Base-by-base conservation (phyloP, 2,113 vertebrate genomes). In the Scopus umbretta region DNA sequence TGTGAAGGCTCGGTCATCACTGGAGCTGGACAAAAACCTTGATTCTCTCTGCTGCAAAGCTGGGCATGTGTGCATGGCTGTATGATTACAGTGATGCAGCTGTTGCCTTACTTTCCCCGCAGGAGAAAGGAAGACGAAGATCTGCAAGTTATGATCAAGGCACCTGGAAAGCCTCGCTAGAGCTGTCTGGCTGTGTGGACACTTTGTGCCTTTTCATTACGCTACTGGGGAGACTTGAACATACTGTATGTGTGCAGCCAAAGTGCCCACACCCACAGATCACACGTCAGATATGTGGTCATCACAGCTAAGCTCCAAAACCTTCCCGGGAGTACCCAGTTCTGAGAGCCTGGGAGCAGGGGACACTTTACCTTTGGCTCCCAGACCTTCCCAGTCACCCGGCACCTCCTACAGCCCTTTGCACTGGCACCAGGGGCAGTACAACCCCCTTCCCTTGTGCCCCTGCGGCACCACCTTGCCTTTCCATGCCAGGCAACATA, bases 301-400 rank as follows among this genome's bases (percentile, higher is more conserved):
- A 42, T 71, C 40, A 43, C 36, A n/a, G n/a, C 62, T 75, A 9
- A 21, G 14, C 34, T 79, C 42, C 58, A 53, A 47, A 67, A 34
- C 15, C 7, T 47, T 25, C 42, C 42, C 7, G 0, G 23, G 2
- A 84, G 9, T 29, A 59, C 21, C 5, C 1, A 1, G 40, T 74
- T 85, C 61, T 66, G 67, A 88, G 56, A 61, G 53, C 40, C 23
- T 29, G 27, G 58, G 45, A 84, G 23, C 65, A 65, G 30, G 19
- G 47, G 7, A 65, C 34, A 81, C 2, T 3, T 43, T 23, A 59
- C 10, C 40, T 86, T 42, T 67, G 75, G 40, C 22, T 62, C 32
- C 38, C 32, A 75, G 53, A 56, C 27, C n/a, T 70, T 70, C 55
- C 22, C 68, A 68, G 38, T 59, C 65, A 68, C 9, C 62, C 16